Base-by-base conservation (phyloP, 2,113 vertebrate species). In the Pelmatolapia mariae region DNA sequence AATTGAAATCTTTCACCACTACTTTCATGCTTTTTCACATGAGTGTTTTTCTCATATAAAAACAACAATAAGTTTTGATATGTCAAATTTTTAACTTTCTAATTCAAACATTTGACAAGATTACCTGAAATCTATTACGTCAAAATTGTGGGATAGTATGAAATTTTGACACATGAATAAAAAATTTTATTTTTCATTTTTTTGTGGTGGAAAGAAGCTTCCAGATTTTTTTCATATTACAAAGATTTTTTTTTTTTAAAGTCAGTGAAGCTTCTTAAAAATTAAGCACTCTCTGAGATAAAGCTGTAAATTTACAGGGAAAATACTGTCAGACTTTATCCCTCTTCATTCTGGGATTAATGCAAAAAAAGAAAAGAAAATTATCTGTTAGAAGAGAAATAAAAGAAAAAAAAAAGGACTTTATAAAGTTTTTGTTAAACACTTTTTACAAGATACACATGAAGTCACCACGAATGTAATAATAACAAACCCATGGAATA, bases 381-480 rank as follows among this genome's bases (percentile, higher is more conserved):
- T 19, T 66, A 66, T 0, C 10, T 0, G 6, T 38, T 38, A 66
- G 61, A 66, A 22, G 4, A 66, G 33, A 38, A 66, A 38, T 7
- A 33, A 61, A 61, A 66, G 6, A 0, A 2, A 66, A 61, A 61
- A n/a, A 63, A 63, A 2, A 3, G 6, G 19, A 66, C 19, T 38
- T 38, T 0, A 6, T 31, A 10, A 43, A 12, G 6, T 66, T 36
- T 66, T 66, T 66, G 10, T 66, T 38, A 66, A 38, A 1, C 33
- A 33, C 6, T 38, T 38, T 66, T 8, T 71, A 24, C n/a, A 71
- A 1, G 12, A 40, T 68, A 0, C 13, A 26, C 5, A 45, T 29
- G 22, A 47, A 7, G 43, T 29, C 8, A 29, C 68, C 24, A 29
- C 4, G 24, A 47, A 26, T 1, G 1, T 0, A 18, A 3, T 45